Evolutionary conservation across 1,140 invertebrate species (phyloP), one percentile per base, ranked within the genome.

Genomic region (Zaprionus gabonicus): DNA sequence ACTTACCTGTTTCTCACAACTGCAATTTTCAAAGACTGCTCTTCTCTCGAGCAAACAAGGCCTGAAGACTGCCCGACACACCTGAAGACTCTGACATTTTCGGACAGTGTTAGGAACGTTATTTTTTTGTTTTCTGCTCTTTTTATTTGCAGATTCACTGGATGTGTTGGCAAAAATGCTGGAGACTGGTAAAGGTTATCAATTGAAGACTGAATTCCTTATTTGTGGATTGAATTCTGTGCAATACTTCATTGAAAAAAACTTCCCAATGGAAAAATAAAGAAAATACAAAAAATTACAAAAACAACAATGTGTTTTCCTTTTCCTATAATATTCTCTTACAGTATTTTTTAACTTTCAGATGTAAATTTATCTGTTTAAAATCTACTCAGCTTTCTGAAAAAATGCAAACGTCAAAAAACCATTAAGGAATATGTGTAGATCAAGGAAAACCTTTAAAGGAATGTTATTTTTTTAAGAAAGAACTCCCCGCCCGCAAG

Each of bases 91-190:
- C 25, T 13, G 58, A 74, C 65, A 44, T 25, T 31, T 56, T 69
- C 9, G 71, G 71, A 70, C 66, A 17, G 58, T 10, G 28, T 49
- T 74, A 74, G 71, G 71, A 57, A 69, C 34, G n/a, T 59, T 49
- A 41, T 58, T 59, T 58, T 28, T 67, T 57, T 67, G 49, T 34
- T 15, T 36, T 74, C n/a, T 28, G 58, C 36, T 70, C 38, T 74
- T 27, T 65, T 71, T 71, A 23, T 28, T 74, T 74, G 23, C 71
- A 74, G 71, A 13, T 56, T 7, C 7, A 31, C 7, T 38, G 49
- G 25, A 34, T 34, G 4, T n/a, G 1, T 10, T 3, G 3, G 3
- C 12, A 27, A 27, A 12, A 9, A 56, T 1, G 31, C 36, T 58
- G 17, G 1, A 49, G 10, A 56, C 15, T 31, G 28, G 9, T 31